phyloP scores from a whole-genome alignment of 2,888 invertebrate genomes.

The Tetropium fuscum region DNA sequence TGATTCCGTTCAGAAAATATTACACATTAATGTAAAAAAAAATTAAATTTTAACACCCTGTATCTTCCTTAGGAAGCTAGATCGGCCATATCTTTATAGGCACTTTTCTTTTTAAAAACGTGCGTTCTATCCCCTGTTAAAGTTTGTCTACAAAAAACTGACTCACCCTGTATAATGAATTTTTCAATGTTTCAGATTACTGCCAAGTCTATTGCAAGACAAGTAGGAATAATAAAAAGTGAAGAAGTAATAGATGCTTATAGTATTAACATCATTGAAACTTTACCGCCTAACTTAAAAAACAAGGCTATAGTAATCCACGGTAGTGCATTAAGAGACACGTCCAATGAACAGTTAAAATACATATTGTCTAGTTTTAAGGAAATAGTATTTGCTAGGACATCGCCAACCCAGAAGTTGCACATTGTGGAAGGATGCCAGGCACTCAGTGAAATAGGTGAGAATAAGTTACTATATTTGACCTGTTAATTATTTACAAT shows the following conservation, averaged over 20 bases:
- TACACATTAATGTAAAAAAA: too few species aligned
- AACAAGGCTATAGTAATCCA: constrained; percentile 70
- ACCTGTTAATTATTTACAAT: too few species aligned
- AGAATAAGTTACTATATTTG: too few species aligned
- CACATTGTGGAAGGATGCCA: constrained; percentile 86
- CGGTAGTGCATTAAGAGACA: constrained; percentile 66
- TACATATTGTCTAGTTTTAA: constrained; percentile 69
- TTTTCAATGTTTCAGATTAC: constrained; percentile 72
- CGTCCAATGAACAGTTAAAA: constrained; percentile 67
- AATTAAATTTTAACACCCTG: too few species aligned
- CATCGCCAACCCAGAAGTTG: constrained; percentile 69
- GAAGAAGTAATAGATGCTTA: constrained; percentile 56
- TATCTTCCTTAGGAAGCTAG: too few species aligned
- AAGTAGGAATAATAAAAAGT: constrained; percentile 79
- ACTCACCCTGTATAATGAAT: too few species aligned
- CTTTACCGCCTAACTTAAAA: constrained; percentile 53
- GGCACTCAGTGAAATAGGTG: constrained; percentile 80
- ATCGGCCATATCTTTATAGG: too few species aligned
- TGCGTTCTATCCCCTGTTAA: too few species aligned
- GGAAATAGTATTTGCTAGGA: constrained; percentile 75
- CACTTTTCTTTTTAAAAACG: too few species aligned
- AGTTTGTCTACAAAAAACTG: too few species aligned
- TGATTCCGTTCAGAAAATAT: too few species aligned
- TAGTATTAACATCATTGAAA: constrained; percentile 56
- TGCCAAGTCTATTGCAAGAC: constrained; percentile 80